Evolutionary conservation across 2,888 invertebrate species (phyloP), one percentile per base, ranked within the genome.

Genomic region (Helicoverpa assulta): DNA sequence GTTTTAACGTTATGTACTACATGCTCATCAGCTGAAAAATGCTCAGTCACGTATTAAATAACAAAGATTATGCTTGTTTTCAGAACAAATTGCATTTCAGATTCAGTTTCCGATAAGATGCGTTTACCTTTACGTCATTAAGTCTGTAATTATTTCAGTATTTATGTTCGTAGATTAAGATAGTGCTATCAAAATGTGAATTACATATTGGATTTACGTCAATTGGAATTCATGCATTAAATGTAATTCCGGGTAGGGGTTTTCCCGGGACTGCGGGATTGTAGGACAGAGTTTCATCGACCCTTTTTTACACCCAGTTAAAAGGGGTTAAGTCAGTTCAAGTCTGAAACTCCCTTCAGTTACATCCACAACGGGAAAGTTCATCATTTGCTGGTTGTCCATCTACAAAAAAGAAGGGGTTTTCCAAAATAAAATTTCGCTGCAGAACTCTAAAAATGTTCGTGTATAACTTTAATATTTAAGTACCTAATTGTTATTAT

Each of bases 1-100:
- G 61, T 79, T 73, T 64, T 75, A 52, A 6, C 50, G 61, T 79
- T 73, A 67, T 75, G 59, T 52, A 40, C 50, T 14, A 60, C n/a
- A 40, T 29, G 21, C 53, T 55, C 61, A 73, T 69, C 59, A 56
- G 26, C 65, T 80, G 54, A 75, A 76, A 78, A 80, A 70, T 56
- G 16, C 0, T 0, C 4, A 5, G 43, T 79, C 74, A 74, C 68
- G n/a, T 63, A 16, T 21, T 52, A 37, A 57, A 19, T 16, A 54
- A 56, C 50, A 63, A 18, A 19, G 33, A 67, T 76, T 78, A 73
- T 73, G 18, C 60, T 67, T 16, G 0, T 37, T 54, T 71, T 54
- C 74, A 2, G 26, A 33, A 16, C 29, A 29, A 54, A 29, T 60
- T 52, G n/a, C 21, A 14, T 16, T n/a, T 2, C 0, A 18, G 8